Evolutionary conservation across 2,113 vertebrate species (phyloP).

Genomic region (Pycnonotus jocosus): DNA sequence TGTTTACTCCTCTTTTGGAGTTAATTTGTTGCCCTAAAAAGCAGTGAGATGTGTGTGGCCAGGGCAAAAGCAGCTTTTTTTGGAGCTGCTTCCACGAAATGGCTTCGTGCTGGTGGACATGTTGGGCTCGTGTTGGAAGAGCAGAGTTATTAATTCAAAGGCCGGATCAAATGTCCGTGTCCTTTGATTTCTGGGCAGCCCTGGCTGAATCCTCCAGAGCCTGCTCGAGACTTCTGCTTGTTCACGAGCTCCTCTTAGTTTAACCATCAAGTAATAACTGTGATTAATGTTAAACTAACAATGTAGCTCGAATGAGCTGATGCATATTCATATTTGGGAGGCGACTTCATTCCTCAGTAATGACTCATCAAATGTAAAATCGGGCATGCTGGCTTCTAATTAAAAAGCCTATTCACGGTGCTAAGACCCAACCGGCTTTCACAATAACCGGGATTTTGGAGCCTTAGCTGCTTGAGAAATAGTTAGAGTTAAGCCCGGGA

Average conservation of each 20-base stretch:
- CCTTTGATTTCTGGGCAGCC: neutral
- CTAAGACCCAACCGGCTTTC: neutral
- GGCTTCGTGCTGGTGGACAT: neutral
- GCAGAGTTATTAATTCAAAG: neutral
- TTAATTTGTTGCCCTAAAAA: neutral
- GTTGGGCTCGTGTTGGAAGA: neutral
- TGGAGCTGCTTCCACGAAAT: neutral
- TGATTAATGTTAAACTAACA: constrained; percentile 48
- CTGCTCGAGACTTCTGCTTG: fast-evolving
- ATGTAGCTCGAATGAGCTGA: constrained; percentile 23
- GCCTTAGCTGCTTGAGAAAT: neutral
- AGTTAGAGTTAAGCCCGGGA: neutral
- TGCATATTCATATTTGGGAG: constrained; percentile 67
- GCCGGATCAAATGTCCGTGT: neutral
- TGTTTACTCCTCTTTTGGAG: neutral
- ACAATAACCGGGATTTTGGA: neutral
- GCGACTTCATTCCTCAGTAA: constrained; percentile 56
- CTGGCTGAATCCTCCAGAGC: neutral
- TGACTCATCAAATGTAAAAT: constrained; percentile 68
- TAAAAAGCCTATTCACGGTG: constrained; percentile 1
- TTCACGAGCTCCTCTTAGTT: neutral
- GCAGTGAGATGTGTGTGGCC: neutral
- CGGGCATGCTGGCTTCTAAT: constrained; percentile 51
- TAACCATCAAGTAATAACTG: constrained; percentile 9
- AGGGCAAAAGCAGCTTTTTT: neutral